Evolutionary conservation across 2,113 vertebrate species (phyloP), one percentile per base, ranked within the genome.

Genomic region (Ranitomeya imitator): DNA sequence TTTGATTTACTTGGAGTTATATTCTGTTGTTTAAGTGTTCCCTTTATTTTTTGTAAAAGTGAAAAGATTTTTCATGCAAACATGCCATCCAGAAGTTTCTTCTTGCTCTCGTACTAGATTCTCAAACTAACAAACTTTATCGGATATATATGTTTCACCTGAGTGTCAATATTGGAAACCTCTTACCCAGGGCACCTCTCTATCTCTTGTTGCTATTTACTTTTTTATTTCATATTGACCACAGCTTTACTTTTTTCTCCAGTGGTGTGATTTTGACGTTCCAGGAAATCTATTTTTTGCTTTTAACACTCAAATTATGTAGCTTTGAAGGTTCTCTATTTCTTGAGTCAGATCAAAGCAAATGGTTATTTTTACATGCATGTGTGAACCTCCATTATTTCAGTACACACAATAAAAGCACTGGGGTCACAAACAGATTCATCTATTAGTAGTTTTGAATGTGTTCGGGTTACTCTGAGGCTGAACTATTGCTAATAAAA

Each of bases 291-390:
- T 52, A 52, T 76, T 76, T 52, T 45, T 76, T 76, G 7, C 54
- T 80, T 60, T 18, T 37, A 31, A 31, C 57, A 6, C 31, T 21
- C 9, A 61, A 37, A 31, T 81, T 18, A 37, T 63, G 26, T 12
- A 45, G 79, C 16, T 37, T 37, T 61, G 31, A 81, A 81, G 8
- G 4, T 81, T 61, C 21, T 63, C 19, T 45, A 52, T 59, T 59
- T 61, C n/a, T 81, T 16, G 13, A 61, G 57, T 37, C 57, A 61
- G 57, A 61, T 81, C 55, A 81, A 37, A 81, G 57, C 57, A 81
- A 45, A 45, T 59, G 11, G 26, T 31, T 81, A 37, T 81, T 81
- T 80, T 81, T 61, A 63, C 26, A 81, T 63, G 19, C 15, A 81
- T 61, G 26, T 61, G 21, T 37, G 59, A 31, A 45, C 4, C 57